phyloP scores from a whole-genome alignment of 2,113 vertebrate species.

The Danio rerio region DNA sequence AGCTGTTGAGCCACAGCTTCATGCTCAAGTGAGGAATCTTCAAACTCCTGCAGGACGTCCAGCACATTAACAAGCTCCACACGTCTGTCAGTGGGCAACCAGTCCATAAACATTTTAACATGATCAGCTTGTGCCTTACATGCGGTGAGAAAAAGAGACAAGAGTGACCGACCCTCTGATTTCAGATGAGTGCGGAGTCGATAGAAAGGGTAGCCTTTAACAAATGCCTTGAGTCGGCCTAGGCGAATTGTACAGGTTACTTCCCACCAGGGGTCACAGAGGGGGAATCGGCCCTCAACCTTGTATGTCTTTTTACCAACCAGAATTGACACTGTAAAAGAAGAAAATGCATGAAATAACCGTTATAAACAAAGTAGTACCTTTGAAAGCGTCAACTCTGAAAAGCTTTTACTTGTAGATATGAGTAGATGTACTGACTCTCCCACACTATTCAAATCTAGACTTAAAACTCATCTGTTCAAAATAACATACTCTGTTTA shows the following conservation, averaged over 20 bases:
- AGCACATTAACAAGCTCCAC: conserved; percentile 44
- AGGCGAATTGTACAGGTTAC: conserved; percentile 66
- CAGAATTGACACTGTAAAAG: conserved; percentile 73
- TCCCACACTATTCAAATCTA: too few relatives aligned
- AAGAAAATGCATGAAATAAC: background rate
- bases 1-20: conserved; percentile 2
- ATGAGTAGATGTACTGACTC: too few relatives aligned
- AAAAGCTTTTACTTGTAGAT: too few relatives aligned
- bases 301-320: conserved; percentile 50
- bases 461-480: too few relatives aligned
- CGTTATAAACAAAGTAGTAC: too few relatives aligned
- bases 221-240: conserved; percentile 2
- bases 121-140: conserved; percentile 49
- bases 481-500: too few relatives aligned
- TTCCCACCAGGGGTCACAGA: conserved; percentile 81
- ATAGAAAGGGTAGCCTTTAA: conserved; percentile 76
- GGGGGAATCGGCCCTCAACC: conserved; percentile 77
- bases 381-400: too few relatives aligned
- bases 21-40: background rate
- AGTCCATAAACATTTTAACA: conserved; percentile 67
- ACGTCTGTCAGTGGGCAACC: conserved; percentile 54
- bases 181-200: conserved; percentile 71
- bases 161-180: conserved; percentile 59
- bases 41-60: conserved; percentile 55
- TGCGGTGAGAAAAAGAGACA: conserved; percentile 77